A percentile compares a stretch with the other conserved stretches of the same genome.
Conservation (phyloP, 2,888 invertebrate genomes). For the Xestia rhomboidea region DNA sequence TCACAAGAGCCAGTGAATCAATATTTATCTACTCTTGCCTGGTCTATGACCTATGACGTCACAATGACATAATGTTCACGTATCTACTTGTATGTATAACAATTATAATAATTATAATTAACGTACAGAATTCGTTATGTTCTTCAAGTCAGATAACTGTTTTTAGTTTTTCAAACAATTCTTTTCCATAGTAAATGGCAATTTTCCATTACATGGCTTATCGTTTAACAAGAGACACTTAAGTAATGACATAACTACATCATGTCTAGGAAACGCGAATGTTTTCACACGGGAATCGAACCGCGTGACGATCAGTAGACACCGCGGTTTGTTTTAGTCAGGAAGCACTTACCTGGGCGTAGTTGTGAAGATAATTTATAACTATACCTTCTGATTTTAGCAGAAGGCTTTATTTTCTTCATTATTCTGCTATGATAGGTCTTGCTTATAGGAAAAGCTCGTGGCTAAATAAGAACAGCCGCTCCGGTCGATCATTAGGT, state of each 20-base stretch:
- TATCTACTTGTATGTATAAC: slow-evolving; percentile 20
- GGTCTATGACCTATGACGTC: slow-evolving; percentile 36
- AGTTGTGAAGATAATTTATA: background rate
- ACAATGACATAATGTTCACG: slow-evolving; percentile 36
- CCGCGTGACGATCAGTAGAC: slow-evolving; percentile 57
- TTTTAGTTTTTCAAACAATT: background rate
- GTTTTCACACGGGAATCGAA: slow-evolving; percentile 68
- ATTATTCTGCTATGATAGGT: too few species aligned
- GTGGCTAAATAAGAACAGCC: too few species aligned
- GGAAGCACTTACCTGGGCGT: slow-evolving; percentile 50
- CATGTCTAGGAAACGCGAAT: slow-evolving; percentile 53
- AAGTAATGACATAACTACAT: slow-evolving; percentile 55
- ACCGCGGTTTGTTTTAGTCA: slow-evolving; percentile 49
- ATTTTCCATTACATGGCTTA: slow-evolving; percentile 34
- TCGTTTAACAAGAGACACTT: slow-evolving; percentile 56
- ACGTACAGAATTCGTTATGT: too few species aligned
- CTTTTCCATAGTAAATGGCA: background rate
- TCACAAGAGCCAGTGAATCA: too few species aligned
- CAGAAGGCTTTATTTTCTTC: background rate
- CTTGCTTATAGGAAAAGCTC: too few species aligned
- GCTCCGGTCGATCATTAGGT: too few species aligned
- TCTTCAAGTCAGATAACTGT: slow-evolving; percentile 21
- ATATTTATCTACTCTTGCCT: slow-evolving; percentile 34
- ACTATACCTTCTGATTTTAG: background rate
- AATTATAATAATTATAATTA: slow-evolving; percentile 33